These are phyloP conservation scores for Tetramorium parvispinum DNA, from an alignment of 1,140 invertebrate genomes.

Conservation along the genomic window DNA sequence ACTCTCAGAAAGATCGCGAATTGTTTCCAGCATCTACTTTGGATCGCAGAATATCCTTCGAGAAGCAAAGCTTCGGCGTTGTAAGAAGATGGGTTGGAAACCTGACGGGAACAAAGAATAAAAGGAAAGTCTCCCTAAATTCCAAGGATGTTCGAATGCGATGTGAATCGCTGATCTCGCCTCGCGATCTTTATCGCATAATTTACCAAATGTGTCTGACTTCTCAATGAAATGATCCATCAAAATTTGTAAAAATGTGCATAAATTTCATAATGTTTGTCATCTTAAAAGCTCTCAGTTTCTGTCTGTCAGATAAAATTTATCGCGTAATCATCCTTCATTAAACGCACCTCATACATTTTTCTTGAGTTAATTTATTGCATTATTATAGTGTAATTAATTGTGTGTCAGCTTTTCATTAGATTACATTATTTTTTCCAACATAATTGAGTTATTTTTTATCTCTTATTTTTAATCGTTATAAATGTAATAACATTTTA, in stretches of 20 bases:
- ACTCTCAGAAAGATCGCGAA: not conserved
- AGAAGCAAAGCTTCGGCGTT: conserved; percentile 21
- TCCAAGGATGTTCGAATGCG: conserved; percentile 9
- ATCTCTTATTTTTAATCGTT: not conserved
- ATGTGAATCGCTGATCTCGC: not conserved
- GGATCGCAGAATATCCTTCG: conserved; percentile 22
- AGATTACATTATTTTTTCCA: not conserved
- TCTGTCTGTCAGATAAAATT: not conserved
- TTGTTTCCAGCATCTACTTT: conserved; percentile 34
- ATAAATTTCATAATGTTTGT: not conserved
- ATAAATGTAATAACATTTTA: not conserved
- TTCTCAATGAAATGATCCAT: not conserved
- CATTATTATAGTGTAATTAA: not conserved
- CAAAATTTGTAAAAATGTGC: conserved; percentile 7
- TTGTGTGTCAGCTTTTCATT: not conserved
- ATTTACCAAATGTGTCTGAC: not conserved
- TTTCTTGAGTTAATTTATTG: not conserved
- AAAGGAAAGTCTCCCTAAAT: conserved; percentile 14
- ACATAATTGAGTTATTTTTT: not conserved
- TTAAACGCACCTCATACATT: conserved; percentile 15
- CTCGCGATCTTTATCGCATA: conserved; percentile 3
- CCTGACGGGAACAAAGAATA: not conserved
- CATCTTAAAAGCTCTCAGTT: not conserved
- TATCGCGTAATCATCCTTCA: not conserved
- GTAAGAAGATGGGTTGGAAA: not conserved